Evolutionary conservation across 1,140 invertebrate genomes (phyloP).

Genomic region (Littorina saxatilis): DNA sequence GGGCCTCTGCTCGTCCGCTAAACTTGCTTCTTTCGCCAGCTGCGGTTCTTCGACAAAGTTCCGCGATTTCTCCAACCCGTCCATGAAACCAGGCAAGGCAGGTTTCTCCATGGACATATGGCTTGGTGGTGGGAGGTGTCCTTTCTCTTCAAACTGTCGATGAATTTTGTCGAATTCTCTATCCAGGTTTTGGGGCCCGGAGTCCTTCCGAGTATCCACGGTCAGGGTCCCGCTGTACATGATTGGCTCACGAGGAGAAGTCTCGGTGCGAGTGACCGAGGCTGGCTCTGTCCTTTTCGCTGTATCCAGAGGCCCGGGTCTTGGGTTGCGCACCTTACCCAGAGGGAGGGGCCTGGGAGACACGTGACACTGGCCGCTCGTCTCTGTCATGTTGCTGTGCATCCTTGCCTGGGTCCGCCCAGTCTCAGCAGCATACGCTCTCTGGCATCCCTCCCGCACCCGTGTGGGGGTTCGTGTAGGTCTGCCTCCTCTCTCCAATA

Average conservation of each 20-base stretch:
- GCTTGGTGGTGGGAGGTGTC: too few relatives aligned
- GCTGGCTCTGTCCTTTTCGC: not conserved
- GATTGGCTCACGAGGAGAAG: too few relatives aligned
- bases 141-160: too few relatives aligned
- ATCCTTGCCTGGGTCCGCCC: not conserved
- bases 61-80: not conserved
- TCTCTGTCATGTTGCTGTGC: constrained; percentile 27
- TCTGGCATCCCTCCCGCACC: not conserved
- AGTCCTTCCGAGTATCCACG: too few relatives aligned
- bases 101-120: too few relatives aligned
- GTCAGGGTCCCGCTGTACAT: too few relatives aligned
- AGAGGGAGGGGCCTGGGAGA: not conserved
- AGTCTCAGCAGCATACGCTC: too few relatives aligned
- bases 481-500: not conserved
- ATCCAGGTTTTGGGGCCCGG: too few relatives aligned
- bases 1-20: constrained; percentile 10
- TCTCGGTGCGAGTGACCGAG: too few relatives aligned
- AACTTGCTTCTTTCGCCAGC: constrained; percentile 9
- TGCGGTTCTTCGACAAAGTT: not conserved
- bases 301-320: not conserved
- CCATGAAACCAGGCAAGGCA: not conserved
- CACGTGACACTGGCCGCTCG: not conserved
- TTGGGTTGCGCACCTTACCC: not conserved
- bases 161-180: too few relatives aligned
- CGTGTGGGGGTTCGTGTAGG: not conserved